Conservation (phyloP, 1,140 invertebrate genomes). For the Drosophila pallidifrons region DNA sequence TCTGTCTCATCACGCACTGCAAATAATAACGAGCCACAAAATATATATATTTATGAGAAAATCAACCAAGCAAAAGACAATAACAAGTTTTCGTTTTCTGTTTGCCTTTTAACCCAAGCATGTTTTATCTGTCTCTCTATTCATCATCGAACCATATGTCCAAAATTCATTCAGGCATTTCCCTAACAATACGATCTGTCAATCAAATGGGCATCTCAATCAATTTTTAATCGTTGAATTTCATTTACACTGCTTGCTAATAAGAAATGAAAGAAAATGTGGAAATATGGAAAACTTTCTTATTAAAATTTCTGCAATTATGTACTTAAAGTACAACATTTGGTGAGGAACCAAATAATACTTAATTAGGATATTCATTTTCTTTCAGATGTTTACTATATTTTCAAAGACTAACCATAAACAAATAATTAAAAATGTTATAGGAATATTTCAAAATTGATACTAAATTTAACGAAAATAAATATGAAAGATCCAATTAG, state of each 20-base stretch:
- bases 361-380: no score
- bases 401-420: no score
- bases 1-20: constrained; percentile 1
- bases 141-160: constrained; percentile 13
- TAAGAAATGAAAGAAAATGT: background rate
- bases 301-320: no score
- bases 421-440: no score
- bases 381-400: no score
- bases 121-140: constrained; percentile 17
- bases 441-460: no score
- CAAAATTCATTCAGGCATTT: constrained; percentile 31
- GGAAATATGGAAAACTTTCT: background rate
- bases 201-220: background rate
- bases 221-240: background rate
- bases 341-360: no score
- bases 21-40: constrained; percentile 2
- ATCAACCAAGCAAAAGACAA: constrained; percentile 21
- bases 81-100: constrained; percentile 40
- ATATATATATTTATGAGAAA: background rate
- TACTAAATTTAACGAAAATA: no score
- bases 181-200: constrained; percentile 46
- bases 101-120: constrained; percentile 41
- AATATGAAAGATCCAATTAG: no score
- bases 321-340: no score
- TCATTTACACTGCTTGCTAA: background rate